phyloP scores from a whole-genome alignment of 2,797 vertebrate genomes.

The Mergus octosetaceus region DNA sequence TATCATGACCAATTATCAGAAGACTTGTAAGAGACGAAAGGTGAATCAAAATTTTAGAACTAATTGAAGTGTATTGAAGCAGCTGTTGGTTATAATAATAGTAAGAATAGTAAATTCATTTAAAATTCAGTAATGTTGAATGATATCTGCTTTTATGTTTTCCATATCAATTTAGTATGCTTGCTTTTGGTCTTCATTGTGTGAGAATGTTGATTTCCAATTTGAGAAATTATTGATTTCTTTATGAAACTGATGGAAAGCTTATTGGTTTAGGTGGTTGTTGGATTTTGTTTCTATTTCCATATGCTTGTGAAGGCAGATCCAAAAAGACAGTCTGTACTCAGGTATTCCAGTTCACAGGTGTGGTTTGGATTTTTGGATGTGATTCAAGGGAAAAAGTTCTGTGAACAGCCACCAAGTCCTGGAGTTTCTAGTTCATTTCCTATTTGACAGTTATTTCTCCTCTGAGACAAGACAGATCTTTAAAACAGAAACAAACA shows the following conservation, averaged over 20 bases:
- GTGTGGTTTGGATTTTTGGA: neutral
- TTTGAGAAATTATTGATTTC: neutral
- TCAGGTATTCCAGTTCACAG: neutral
- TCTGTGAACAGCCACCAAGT: neutral
- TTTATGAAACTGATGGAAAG: neutral
- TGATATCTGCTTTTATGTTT: neutral
- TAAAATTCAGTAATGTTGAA: neutral
- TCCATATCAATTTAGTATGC: neutral
- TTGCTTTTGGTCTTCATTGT: rapidly evolving
- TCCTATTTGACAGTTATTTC: neutral
- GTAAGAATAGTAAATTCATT: neutral
- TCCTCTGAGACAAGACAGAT: neutral
- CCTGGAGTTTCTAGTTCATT: neutral
- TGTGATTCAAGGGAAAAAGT: neutral
- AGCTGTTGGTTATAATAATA: neutral
- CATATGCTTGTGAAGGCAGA: neutral
- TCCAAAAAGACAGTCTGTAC: neutral
- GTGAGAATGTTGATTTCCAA: neutral
- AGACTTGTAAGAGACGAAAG: neutral
- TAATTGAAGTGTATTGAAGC: neutral
- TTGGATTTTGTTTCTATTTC: neutral
- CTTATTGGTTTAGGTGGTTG: neutral
- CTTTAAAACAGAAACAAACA: neutral
- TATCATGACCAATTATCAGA: neutral
- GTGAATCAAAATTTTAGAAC: neutral